Evolutionary conservation across 2,888 invertebrate species (phyloP).

Genomic region (Xanthostigma xanthostigma): DNA sequence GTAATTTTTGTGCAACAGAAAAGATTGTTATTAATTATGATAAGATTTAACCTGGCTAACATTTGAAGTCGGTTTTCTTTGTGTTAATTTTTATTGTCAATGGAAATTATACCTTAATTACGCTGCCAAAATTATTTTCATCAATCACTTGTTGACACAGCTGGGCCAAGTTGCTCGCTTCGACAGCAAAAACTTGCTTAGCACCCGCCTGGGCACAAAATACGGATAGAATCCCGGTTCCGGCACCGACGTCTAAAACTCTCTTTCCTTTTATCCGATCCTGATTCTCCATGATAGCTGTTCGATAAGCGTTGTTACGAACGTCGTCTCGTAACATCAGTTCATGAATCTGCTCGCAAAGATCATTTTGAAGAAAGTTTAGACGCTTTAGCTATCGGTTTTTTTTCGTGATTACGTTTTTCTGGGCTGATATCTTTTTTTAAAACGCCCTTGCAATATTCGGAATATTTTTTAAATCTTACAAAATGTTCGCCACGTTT

Average conservation of each 20-base stretch:
- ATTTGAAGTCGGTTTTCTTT: no score
- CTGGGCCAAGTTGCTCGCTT: slow-evolving; percentile 57
- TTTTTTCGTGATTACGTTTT: no score
- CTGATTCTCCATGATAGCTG: slow-evolving; percentile 57
- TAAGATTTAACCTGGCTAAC: no score
- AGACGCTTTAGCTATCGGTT: no score
- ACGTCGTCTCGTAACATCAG: slow-evolving; percentile 64
- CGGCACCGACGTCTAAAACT: slow-evolving; percentile 76
- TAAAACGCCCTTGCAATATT: no score
- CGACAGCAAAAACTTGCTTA: slow-evolving; percentile 68
- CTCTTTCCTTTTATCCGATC: slow-evolving; percentile 57
- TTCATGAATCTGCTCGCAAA: slow-evolving; percentile 47
- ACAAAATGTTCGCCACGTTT: no score
- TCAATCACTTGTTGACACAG: slow-evolving; percentile 48
- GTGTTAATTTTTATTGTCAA: not conserved
- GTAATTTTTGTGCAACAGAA: no score
- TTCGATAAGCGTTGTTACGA: slow-evolving; percentile 63
- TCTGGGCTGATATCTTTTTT: no score
- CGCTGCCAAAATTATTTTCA: slow-evolving; percentile 51
- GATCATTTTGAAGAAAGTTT: no score
- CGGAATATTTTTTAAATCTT: no score
- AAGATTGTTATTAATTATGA: no score
- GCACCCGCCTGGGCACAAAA: slow-evolving; percentile 89
- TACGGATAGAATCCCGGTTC: slow-evolving; percentile 76
- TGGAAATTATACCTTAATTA: slow-evolving; percentile 44